Percentiles rank a stretch among this genome's conserved stretches.
Evolutionary conservation across 2,113 vertebrate genomes (phyloP).

Genomic region (Sigmodon hispidus): DNA sequence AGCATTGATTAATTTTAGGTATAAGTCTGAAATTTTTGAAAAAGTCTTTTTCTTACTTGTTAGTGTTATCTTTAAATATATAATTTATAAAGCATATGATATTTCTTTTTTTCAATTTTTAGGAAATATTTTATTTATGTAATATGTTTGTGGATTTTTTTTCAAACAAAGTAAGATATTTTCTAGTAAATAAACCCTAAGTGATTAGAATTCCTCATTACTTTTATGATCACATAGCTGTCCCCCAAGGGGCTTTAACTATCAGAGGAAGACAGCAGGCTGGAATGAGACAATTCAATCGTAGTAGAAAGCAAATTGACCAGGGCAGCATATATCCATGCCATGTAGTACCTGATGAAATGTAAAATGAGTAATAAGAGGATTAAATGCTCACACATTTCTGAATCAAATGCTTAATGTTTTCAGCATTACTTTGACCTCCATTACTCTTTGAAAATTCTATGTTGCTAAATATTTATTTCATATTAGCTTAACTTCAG

Average conservation of each 20-base stretch:
- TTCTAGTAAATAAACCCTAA: not conserved
- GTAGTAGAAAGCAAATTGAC: conserved; percentile 22
- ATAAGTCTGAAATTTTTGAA: not conserved
- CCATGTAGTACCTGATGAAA: conserved; percentile 48
- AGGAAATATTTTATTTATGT: not conserved
- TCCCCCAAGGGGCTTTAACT: not conserved
- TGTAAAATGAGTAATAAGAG: conserved; percentile 58
- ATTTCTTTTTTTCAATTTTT: not conserved
- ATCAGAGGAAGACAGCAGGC: not conserved
- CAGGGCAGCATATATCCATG: conserved; percentile 7
- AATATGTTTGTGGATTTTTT: not conserved
- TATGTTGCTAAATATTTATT: conserved; percentile 15
- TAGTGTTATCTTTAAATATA: not conserved
- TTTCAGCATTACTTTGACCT: not conserved
- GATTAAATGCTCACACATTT: not conserved
- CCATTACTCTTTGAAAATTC: not conserved
- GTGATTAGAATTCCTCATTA: not conserved
- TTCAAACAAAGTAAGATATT: not conserved
- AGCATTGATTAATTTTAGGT: too few species aligned
- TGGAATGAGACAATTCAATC: not conserved
- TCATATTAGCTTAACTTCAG: not conserved
- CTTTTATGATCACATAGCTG: not conserved
- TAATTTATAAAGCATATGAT: not conserved
- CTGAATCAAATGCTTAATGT: not conserved
- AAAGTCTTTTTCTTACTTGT: not conserved